Percentiles rank a stretch among this genome's conserved stretches.
phyloP scores from a whole-genome alignment of 2,888 invertebrate genomes.

The Synergus itoensis region DNA sequence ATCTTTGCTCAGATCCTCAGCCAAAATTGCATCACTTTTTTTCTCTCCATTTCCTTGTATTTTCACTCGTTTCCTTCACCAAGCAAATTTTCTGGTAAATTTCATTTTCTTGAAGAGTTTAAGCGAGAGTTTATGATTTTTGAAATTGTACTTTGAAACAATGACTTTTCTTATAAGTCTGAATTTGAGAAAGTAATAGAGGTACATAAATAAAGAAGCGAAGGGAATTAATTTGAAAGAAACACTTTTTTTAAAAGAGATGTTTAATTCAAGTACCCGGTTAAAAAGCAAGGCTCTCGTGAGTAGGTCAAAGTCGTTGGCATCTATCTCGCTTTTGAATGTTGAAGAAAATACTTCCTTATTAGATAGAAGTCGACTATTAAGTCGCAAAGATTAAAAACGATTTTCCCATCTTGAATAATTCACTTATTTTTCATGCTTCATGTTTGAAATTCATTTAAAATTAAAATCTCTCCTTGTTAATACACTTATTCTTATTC shows the following conservation, averaged over 20 bases:
- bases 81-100: not conserved
- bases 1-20: not conserved
- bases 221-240: no score
- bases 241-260: no score
- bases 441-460: not conserved
- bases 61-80: not conserved
- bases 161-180: not conserved
- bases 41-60: not conserved
- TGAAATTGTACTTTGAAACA: not conserved
- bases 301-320: slow-evolving; percentile 30
- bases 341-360: not conserved
- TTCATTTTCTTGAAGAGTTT: not conserved
- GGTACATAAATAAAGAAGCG: no score
- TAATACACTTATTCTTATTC: not conserved
- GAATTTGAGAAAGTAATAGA: not conserved
- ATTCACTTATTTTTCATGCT: not conserved
- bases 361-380: not conserved
- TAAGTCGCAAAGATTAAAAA: not conserved
- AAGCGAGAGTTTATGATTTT: not conserved
- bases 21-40: not conserved
- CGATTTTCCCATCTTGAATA: not conserved
- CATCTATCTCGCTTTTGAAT: not conserved
- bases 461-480: not conserved
- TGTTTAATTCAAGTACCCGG: no score
- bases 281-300: slow-evolving; percentile 2